A percentile compares a stretch with the other conserved stretches of the same genome.
These are phyloP conservation scores for Balaenoptera acutorostrata DNA, from an alignment of 2,113 vertebrate genomes.

Conservation along the genomic window DNA sequence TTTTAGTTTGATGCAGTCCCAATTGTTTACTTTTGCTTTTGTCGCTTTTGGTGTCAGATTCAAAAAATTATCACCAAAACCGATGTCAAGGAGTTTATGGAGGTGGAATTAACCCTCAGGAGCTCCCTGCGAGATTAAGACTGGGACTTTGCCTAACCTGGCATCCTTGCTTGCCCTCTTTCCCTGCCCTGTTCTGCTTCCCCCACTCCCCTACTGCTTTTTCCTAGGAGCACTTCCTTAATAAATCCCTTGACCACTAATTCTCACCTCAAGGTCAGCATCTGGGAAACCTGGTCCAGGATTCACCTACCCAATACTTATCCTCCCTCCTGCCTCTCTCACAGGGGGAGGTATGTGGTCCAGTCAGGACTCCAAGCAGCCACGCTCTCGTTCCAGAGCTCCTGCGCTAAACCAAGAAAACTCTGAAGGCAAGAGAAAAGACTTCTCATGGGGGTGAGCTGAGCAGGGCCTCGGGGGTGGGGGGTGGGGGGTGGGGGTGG, in stretches of 20 bases:
- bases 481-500: accelerated
- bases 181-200: neutral
- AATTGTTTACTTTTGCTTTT: too few relatives aligned
- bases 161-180: too few relatives aligned
- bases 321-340: neutral
- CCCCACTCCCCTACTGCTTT: neutral
- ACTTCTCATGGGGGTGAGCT: neutral
- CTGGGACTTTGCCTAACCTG: neutral
- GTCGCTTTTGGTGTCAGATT: too few relatives aligned
- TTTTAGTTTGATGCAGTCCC: too few relatives aligned
- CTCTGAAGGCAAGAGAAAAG: neutral
- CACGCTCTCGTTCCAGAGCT: neutral
- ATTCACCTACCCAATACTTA: accelerated
- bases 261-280: neutral
- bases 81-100: too few relatives aligned
- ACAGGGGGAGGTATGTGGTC: accelerated
- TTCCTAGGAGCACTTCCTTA: neutral
- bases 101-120: neutral
- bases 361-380: neutral
- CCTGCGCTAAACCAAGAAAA: neutral
- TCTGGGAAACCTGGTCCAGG: neutral
- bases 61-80: too few relatives aligned
- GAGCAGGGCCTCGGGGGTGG: neutral
- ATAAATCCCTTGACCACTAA: neutral
- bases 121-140: neutral